Base-by-base conservation (phyloP, 2,888 invertebrate species). In the Prosapia bicincta region DNA sequence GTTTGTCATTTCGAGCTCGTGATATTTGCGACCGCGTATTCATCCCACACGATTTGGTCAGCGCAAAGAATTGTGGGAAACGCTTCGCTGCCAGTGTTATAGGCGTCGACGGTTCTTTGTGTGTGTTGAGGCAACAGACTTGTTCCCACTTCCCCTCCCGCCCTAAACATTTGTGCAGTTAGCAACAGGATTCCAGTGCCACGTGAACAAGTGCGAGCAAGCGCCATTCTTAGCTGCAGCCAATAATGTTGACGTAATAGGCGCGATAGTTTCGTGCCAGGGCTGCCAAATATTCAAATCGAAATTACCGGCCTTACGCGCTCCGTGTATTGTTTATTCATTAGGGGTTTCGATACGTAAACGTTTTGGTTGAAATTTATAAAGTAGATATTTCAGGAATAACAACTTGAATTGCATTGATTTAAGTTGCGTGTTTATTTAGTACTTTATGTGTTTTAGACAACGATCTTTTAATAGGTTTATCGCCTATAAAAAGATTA, bases 221-320 rank as follows among this genome's bases (percentile, higher is more conserved):
- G 69, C 69, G 69, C 69, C 69, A 23, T 69, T 32, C 69, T 67
- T 67, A 67, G 23, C 38, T 15, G 69, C 69, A 23, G 28, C 30
- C 69, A 69, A 30, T 23, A 69, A 54, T 20, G 54, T 54, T 54
- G 54, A 28, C 26, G 26, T 69, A 32, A 69, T 69, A 69, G 32
- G 20, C n/a, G 10, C 54, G 54, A 54, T 54, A 54, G 32, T 32
- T 69, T 38, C n/a, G 69, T 32, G 20, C 0, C 69, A 32, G 32
- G 32, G 30, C 24, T 69, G 38, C 54, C 54, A 54, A 54, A 54
- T 54, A 54, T 20, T 54, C 54, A 9, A 20, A 54, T 6, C 54
- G 1, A 54, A 54, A 54, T 54, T 54, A 54, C 20, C 54, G 20
- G 54, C 3, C 15, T 6, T 38, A 13, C n/a, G n/a, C n/a, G n/a